Conservation (phyloP, 2,113 vertebrate genomes). For the Talpa occidentalis region DNA sequence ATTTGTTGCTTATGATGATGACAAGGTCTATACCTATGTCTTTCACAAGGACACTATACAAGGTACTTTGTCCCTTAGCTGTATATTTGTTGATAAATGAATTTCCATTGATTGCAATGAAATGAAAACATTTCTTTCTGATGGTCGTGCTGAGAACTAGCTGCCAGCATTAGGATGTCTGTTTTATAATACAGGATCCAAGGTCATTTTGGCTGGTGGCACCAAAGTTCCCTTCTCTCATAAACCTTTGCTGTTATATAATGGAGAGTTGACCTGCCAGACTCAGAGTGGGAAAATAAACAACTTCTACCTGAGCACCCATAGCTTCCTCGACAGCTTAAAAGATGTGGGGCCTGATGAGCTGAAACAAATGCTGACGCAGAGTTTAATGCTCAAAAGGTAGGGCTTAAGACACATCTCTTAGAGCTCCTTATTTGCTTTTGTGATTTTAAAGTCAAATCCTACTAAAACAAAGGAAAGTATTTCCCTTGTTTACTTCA, state of each 20-base stretch:
- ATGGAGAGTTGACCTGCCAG: slow-evolving; percentile 97
- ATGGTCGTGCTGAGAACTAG: background rate
- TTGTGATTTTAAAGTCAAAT: slow-evolving; percentile 48
- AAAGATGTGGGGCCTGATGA: slow-evolving; percentile 81
- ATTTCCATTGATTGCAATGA: background rate
- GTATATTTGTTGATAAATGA: background rate
- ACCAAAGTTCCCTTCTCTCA: slow-evolving; percentile 94
- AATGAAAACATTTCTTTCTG: slow-evolving; percentile 2
- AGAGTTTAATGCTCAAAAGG: slow-evolving; percentile 94
- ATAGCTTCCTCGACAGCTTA: slow-evolving; percentile 89
- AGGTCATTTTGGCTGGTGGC: slow-evolving; percentile 92
- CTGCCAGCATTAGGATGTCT: background rate
- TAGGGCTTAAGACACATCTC: slow-evolving; percentile 73
- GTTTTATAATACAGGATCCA: slow-evolving; percentile 89
- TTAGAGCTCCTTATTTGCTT: slow-evolving; percentile 55
- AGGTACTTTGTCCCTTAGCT: slow-evolving; percentile 86
- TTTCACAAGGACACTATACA: slow-evolving; percentile 96
- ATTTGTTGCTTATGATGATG: slow-evolving; percentile 95
- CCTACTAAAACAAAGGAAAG: background rate
- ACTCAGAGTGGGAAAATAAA: slow-evolving; percentile 95
- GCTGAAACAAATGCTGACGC: slow-evolving; percentile 87
- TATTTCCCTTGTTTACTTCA: background rate
- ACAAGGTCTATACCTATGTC: slow-evolving; percentile 95
- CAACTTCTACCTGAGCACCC: slow-evolving; percentile 91
- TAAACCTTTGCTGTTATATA: slow-evolving; percentile 95